Evolutionary conservation across 2,113 vertebrate genomes (phyloP), one percentile per base, ranked within the genome.

Genomic region (Xyrauchen texanus): DNA sequence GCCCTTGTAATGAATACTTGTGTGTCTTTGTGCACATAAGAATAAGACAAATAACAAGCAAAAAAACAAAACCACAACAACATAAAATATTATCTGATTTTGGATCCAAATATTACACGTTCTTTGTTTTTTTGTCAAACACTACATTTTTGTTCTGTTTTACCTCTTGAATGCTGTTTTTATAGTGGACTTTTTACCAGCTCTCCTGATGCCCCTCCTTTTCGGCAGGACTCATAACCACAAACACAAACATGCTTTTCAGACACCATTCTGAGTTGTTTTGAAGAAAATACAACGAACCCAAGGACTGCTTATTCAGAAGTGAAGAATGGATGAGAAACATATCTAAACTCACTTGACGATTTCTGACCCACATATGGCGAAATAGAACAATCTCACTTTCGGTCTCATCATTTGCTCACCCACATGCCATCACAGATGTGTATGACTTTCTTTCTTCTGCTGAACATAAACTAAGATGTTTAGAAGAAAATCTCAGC

Each of bases 211-310:
- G 52, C 45, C 52, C 42, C 44, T 58, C 52, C 44, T 73, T 73
- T 74, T 67, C 68, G 70, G 81, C 79, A 86, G 89, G 86, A 87
- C 45, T 65, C 45, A 61, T 44, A 47, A 65, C 78, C 52, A 60
- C 62, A 64, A 78, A 68, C 65, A 68, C 65, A 78, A 71, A 79
- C 46, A 63, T 51, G 72, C 47, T 52, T 61, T 76, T 76, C 47
- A 76, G 61, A 64, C 73, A 65, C 61, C 62, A 61, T 62, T 62
- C 45, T 42, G 46, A 51, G 62, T 74, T 15, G 7, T n/a, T 58
- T 58, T 2, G 15, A 58, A 58, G 10, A 74, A 51, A 60, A 62
- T 21, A 49, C 45, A 3, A 16, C 13, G 71, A 74, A 49, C 57
- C 11, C 16, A 46, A 8, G 60, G 8, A 52, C 5, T 53, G 73